phyloP scores from a whole-genome alignment of 2,888 invertebrate species.

The Nezara viridula region DNA sequence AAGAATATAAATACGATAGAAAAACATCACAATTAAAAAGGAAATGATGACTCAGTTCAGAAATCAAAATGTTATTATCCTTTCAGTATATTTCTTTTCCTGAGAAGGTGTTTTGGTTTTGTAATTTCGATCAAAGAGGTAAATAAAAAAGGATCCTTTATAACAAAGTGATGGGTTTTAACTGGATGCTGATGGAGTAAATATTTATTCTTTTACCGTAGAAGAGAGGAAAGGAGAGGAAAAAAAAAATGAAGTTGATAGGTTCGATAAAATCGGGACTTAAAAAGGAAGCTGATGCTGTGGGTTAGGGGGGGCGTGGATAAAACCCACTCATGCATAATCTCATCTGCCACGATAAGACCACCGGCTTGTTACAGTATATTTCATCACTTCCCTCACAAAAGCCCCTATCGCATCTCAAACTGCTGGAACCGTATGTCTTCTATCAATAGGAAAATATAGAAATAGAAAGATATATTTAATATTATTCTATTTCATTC shows the following conservation, averaged over 20 bases:
- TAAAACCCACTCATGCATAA: neutral
- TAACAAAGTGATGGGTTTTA: neutral
- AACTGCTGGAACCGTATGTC: neutral
- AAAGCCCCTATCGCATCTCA: neutral
- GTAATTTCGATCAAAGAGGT: neutral
- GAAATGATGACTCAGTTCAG: no score
- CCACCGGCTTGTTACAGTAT: neutral
- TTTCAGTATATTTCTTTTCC: neutral
- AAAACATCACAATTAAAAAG: no score
- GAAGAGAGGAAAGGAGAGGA: neutral
- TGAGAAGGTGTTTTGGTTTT: neutral
- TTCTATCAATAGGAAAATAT: neutral
- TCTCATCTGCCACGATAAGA: neutral
- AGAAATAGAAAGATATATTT: no score
- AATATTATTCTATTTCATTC: no score
- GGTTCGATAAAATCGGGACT: neutral
- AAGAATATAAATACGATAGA: no score
- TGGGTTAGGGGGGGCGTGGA: neutral
- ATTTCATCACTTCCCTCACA: neutral
- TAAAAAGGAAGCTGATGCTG: neutral
- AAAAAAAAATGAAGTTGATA: neutral
- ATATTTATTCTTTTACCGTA: neutral
- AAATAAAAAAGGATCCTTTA: neutral
- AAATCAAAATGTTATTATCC: neutral
- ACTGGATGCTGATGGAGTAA: neutral